Percentiles rank a stretch among this genome's conserved stretches.
Conservation (phyloP, 2,113 vertebrate genomes). For the Ciconia boyciana region DNA sequence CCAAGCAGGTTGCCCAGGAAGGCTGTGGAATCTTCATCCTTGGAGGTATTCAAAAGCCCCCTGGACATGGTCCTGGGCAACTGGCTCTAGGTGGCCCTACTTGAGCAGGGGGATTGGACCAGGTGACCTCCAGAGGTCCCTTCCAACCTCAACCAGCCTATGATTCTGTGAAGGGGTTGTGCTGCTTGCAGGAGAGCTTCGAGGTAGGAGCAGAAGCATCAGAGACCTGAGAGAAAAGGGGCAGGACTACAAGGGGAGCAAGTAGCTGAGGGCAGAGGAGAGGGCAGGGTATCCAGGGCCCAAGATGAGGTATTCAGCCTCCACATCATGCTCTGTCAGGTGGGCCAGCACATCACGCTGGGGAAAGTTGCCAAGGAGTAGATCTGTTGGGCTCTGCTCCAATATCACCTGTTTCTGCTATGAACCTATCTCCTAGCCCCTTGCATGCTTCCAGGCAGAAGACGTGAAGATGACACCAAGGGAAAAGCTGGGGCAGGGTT, state of each 20-base stretch:
- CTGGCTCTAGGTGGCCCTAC: not conserved
- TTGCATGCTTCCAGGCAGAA: not conserved
- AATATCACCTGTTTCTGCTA: not conserved
- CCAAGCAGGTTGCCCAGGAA: not conserved
- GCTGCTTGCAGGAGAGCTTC: not conserved
- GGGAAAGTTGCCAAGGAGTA: not conserved
- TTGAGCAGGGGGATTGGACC: not conserved
- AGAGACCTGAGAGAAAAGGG: not conserved
- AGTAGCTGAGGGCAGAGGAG: too few species aligned
- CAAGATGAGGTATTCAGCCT: not conserved
- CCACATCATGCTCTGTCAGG: not conserved
- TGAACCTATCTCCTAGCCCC: not conserved
- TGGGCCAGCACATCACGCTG: not conserved
- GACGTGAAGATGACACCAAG: not conserved
- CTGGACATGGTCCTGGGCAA: not conserved
- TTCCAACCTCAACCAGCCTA: not conserved
- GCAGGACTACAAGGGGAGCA: not conserved
- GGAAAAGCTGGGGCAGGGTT: not conserved
- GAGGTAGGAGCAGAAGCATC: not conserved
- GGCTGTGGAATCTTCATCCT: not conserved
- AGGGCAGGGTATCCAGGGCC: not conserved
- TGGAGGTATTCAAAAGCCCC: not conserved
- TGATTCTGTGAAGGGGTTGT: not conserved
- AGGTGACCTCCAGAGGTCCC: not conserved
- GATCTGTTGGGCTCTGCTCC: not conserved